Evolutionary conservation across 2,113 vertebrate species (phyloP).

Genomic region (zebrafish (Danio rerio)): DNA sequence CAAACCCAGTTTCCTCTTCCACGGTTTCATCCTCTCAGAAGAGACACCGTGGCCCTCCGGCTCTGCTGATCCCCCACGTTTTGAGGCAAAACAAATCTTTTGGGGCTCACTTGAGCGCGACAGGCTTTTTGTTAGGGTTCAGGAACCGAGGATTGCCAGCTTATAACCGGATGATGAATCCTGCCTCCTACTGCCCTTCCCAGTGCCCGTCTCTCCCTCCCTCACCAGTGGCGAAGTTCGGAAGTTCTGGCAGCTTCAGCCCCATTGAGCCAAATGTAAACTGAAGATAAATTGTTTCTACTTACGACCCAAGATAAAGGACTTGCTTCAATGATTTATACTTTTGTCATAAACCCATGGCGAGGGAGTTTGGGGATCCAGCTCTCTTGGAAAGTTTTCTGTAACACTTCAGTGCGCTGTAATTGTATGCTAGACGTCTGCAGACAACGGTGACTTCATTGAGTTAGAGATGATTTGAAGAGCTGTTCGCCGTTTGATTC

Average conservation of each 20-base stretch:
- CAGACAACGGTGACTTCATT: background rate
- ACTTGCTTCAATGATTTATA: conserved; percentile 16
- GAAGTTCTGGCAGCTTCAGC: conserved; percentile 9
- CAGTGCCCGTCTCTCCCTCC: conserved; percentile 14
- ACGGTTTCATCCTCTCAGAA: conserved; percentile 39
- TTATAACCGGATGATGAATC: conserved; percentile 31
- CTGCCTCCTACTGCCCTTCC: conserved; percentile 31
- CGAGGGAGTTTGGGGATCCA: conserved; percentile 3
- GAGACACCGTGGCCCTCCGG: conserved; percentile 39
- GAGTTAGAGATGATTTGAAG: background rate
- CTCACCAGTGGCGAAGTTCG: background rate
- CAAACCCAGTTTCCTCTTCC: conserved; percentile 38
- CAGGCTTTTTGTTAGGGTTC: conserved; percentile 43
- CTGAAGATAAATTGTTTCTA: conserved; percentile 28
- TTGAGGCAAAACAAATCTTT: conserved; percentile 53
- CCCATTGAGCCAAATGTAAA: conserved; percentile 31
- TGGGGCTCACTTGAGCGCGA: conserved; percentile 54
- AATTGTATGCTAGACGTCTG: background rate
- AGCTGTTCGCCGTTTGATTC: background rate
- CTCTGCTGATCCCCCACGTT: conserved; percentile 35
- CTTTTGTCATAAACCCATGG: conserved; percentile 15
- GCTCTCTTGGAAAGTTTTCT: conserved; percentile 8
- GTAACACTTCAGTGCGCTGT: background rate
- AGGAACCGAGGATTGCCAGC: conserved; percentile 31
- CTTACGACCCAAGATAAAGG: background rate